Percentiles rank a stretch among this genome's conserved stretches.
Conservation (phyloP, 2,888 invertebrate genomes). For the Alitta virens region DNA sequence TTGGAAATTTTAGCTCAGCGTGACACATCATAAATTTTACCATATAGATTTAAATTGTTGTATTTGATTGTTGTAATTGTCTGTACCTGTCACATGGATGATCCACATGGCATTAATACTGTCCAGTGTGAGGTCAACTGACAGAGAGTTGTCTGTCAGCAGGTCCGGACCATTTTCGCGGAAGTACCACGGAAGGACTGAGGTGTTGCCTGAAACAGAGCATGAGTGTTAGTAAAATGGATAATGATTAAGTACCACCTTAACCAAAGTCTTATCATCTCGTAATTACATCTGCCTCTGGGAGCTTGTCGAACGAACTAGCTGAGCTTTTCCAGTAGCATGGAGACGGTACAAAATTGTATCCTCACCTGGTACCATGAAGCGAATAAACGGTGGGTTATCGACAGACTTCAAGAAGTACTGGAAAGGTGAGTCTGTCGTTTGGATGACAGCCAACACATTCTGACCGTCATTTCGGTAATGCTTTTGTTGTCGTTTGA, state of each 20-base stretch:
- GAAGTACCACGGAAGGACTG: constrained; percentile 37
- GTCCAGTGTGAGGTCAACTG: constrained; percentile 11
- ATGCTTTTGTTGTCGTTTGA: constrained; percentile 14
- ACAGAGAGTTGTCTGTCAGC: constrained; percentile 20
- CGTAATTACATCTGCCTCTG: no score
- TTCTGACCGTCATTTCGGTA: constrained; percentile 8
- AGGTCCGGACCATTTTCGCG: constrained; percentile 22
- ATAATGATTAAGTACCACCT: no score
- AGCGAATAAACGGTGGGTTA: constrained; percentile 39
- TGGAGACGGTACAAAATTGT: no score
- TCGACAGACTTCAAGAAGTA: constrained; percentile 38
- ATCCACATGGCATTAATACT: constrained; percentile 22
- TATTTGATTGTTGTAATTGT: no score
- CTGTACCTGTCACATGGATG: constrained; percentile 24
- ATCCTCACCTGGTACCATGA: constrained; percentile 41
- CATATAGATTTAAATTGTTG: no score
- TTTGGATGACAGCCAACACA: constrained; percentile 15
- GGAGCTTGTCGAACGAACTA: background rate
- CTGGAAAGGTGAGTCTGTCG: constrained; percentile 16
- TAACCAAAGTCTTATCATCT: no score
- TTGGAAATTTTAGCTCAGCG: no score
- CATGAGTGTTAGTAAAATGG: no score
- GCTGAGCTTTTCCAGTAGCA: background rate
- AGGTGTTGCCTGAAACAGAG: constrained; percentile 39
- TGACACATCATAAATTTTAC: no score